Base-by-base conservation (phyloP, 2,113 vertebrate genomes). In the Cygnus buccinator region DNA sequence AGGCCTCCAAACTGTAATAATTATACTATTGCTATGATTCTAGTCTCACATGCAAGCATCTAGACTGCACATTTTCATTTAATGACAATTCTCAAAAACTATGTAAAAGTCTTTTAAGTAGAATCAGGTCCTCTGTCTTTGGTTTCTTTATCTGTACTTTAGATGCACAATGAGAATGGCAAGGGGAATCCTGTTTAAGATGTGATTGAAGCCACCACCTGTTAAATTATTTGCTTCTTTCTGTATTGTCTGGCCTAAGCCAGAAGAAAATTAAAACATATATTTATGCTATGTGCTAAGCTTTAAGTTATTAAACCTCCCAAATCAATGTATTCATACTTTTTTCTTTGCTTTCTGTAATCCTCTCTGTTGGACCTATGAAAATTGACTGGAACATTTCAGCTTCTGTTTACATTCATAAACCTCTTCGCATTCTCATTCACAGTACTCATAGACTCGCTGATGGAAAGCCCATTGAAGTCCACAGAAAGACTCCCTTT, bases 341-440 rank as follows among this genome's bases (percentile, higher is more conserved):
- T 93, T 94, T 77, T 90, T 91, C 75, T 94, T 97, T 95, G 35
- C 85, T 92, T 95, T 93, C 44, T 71, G 55, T 91, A 92, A 96
- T 96, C 87, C 90, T 95, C 82, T 91, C 75, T 88, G 72, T 76
- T 92, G 83, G 90, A 88, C 87, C 92, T 90, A 57, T 63, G 52
- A 93, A 96, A 97, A 95, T n/a, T 87, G 72, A 91, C 67, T 84
- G 76, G 81, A 94, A 87, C 4, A 81, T 96, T 89, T 90, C 87
- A 88, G 79, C 46, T 88, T 91, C 79, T 96, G 72, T 96, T 96
- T 96, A 89, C 67, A 68, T 10, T 90, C 9, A 1, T 95, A 96
- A 96, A 90, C 83, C 72, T 9, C 35, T 86, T 67, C 92, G 89
- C 33, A 92, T 95, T 97, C 26, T 74, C 35, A 93, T 93, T 92